These are phyloP conservation scores for Ochlodes sylvanus DNA, from an alignment of 2,888 invertebrate species.

Conservation along the genomic window DNA sequence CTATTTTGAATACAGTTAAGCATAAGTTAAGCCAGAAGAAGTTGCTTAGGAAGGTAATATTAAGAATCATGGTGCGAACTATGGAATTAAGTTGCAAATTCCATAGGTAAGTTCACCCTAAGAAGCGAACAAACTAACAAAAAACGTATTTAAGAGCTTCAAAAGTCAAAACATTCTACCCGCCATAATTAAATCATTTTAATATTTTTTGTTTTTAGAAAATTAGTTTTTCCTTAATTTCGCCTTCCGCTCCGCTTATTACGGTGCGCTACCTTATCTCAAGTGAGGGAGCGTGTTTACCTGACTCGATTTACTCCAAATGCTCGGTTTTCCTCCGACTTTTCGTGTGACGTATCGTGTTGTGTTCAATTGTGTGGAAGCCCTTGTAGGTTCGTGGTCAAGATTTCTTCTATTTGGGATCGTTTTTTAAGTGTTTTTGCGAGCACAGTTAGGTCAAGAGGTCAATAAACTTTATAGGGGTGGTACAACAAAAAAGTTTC, in stretches of 20 bases:
- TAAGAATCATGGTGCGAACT: too few species aligned
- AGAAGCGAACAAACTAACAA: too few species aligned
- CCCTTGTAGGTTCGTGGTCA: slow-evolving; percentile 25
- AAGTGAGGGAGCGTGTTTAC: slow-evolving; percentile 57
- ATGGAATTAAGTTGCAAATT: too few species aligned
- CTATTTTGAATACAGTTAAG: too few species aligned
- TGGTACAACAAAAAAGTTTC: neutral
- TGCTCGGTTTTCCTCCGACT: slow-evolving; percentile 54
- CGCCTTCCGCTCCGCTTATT: slow-evolving; percentile 40
- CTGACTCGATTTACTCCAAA: slow-evolving; percentile 61
- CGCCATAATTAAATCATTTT: too few species aligned
- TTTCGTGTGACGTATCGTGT: slow-evolving; percentile 52
- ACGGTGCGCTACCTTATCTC: slow-evolving; percentile 40
- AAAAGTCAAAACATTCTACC: too few species aligned
- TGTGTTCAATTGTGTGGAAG: slow-evolving; percentile 68
- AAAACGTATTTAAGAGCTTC: too few species aligned
- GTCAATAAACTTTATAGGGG: neutral
- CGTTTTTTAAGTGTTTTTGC: slow-evolving; percentile 17
- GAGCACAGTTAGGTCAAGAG: neutral
- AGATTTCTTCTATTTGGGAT: slow-evolving; percentile 24
- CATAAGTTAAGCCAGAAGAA: too few species aligned
- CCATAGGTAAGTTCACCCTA: too few species aligned
- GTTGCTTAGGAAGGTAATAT: too few species aligned
- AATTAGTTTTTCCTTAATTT: too few species aligned
- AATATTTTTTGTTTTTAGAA: too few species aligned